phyloP scores from a whole-genome alignment of 35 echinoderm and acorn worm species.

The Lytechinus pictus region DNA sequence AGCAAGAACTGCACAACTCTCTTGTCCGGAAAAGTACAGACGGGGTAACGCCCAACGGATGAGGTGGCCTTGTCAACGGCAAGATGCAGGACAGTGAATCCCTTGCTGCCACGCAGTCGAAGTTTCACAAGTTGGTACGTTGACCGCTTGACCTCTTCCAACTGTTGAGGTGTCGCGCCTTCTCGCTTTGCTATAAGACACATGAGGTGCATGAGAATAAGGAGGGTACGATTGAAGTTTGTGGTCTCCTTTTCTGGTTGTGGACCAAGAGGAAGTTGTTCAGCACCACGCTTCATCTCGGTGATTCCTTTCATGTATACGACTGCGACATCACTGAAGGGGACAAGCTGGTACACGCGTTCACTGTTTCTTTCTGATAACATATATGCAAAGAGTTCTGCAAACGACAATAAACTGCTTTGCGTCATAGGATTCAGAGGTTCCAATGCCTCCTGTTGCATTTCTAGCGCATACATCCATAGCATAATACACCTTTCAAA shows the following conservation, averaged over 20 bases:
- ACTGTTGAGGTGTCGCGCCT: constrained; percentile 59
- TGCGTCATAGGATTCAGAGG: constrained; percentile 98
- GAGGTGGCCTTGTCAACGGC: constrained; percentile 90
- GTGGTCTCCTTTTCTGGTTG: constrained; percentile 80
- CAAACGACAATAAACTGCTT: constrained; percentile 97
- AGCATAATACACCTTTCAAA: constrained; percentile 93
- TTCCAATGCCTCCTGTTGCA: constrained; percentile 95
- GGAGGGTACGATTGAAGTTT: constrained; percentile 87
- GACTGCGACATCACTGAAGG: constrained; percentile 66
- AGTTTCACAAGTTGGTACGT: constrained; percentile 83
- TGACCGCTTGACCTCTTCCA: constrained; percentile 66
- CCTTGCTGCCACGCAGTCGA: constrained; percentile 67
- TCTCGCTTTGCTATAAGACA: constrained; percentile 84
- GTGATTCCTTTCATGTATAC: constrained; percentile 75
- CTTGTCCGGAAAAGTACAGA: constrained; percentile 86
- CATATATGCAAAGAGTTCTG: constrained; percentile 99
- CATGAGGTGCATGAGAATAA: constrained; percentile 95
- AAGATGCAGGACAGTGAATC: constrained; percentile 77
- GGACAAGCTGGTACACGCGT: constrained; percentile 69
- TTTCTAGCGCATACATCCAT: constrained; percentile 99
- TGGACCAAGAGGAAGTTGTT: constrained; percentile 50
- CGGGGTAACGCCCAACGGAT: constrained; percentile 91
- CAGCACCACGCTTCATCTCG: constrained; percentile 71
- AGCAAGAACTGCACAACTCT: constrained; percentile 83
- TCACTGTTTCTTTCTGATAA: constrained; percentile 82